Conservation (phyloP, 2,888 invertebrate genomes). For the Thymelicus sylvestris region DNA sequence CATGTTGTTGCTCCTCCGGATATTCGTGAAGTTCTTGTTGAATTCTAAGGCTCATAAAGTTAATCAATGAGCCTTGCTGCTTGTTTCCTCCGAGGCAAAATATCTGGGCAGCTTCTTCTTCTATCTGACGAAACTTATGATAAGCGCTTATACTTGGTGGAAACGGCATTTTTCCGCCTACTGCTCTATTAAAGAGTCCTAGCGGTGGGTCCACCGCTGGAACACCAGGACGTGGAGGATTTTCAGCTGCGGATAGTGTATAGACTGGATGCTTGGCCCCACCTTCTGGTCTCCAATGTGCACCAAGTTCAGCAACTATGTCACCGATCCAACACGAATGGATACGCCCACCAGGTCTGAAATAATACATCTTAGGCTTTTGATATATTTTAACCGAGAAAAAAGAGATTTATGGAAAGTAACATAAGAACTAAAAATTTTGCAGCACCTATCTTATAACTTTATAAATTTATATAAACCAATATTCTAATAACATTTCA, state of each 20-base stretch:
- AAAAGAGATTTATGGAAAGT: no score
- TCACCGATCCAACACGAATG: constrained; percentile 91
- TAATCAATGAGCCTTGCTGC: constrained; percentile 86
- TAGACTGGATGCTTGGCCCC: constrained; percentile 83
- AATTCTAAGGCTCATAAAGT: constrained; percentile 87
- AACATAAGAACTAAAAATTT: no score
- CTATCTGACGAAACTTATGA: constrained; percentile 87
- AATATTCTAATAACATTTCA: no score
- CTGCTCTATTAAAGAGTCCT: constrained; percentile 86
- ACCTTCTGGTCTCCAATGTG: constrained; percentile 86
- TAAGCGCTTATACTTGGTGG: constrained; percentile 86
- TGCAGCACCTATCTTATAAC: no score
- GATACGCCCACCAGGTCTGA: constrained; percentile 90
- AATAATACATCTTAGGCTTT: constrained; percentile 44
- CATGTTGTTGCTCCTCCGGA: constrained; percentile 87
- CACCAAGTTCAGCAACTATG: constrained; percentile 90
- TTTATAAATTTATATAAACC: no score
- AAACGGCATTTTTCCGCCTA: constrained; percentile 86
- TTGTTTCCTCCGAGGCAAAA: constrained; percentile 86
- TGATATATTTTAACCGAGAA: no score
- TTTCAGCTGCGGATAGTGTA: constrained; percentile 85
- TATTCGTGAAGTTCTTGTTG: constrained; percentile 88
- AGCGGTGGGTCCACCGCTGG: constrained; percentile 79
- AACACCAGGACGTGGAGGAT: constrained; percentile 83
- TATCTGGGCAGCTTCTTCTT: constrained; percentile 86